These are phyloP conservation scores for Fringilla coelebs DNA, from an alignment of 2,797 vertebrate genomes.

Conservation along the genomic window DNA sequence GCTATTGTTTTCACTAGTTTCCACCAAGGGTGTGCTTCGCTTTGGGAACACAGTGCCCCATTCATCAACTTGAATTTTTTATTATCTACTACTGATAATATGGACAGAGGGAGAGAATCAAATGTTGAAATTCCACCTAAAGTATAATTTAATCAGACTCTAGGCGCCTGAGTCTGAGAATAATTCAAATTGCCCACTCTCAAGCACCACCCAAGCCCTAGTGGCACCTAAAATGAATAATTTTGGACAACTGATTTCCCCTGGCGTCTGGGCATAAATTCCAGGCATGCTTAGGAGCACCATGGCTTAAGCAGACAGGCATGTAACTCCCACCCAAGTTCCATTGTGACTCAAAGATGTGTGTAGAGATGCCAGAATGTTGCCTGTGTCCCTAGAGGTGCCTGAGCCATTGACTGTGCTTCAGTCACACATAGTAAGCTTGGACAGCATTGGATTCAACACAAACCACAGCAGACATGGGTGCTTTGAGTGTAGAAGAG, in stretches of 20 bases:
- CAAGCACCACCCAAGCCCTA: slow-evolving; percentile 26
- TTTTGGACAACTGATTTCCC: background rate
- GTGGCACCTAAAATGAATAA: slow-evolving; percentile 1
- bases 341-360: background rate
- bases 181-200: background rate
- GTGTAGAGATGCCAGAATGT: background rate
- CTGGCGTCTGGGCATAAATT: background rate
- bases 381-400: background rate
- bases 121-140: background rate
- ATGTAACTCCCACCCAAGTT: background rate
- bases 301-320: background rate
- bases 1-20: slow-evolving; percentile 42
- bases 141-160: background rate
- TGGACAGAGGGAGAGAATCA: background rate
- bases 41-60: slow-evolving; percentile 13
- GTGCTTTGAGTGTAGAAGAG: background rate
- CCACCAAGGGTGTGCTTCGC: slow-evolving; percentile 13
- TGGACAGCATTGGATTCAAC: background rate
- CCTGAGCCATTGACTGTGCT: background rate
- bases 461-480: background rate
- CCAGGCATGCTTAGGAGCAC: background rate
- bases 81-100: background rate
- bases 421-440: background rate
- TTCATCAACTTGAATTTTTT: background rate
- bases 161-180: background rate